phyloP scores from a whole-genome alignment of 2,113 vertebrate species.

The Sclerurus mexicanus region DNA sequence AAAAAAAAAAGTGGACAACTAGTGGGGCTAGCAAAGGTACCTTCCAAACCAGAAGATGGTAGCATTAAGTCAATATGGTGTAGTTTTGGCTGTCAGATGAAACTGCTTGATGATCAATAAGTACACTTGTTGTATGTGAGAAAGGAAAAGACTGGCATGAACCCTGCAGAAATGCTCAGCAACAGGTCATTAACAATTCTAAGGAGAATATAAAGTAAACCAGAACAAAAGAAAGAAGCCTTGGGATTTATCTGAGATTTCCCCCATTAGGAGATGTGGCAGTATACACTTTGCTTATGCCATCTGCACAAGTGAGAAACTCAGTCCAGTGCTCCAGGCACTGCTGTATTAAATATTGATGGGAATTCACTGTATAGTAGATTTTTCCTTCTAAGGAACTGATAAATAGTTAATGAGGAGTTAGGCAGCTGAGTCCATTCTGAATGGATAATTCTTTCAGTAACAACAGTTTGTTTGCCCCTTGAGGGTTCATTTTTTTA shows the following conservation, averaged over 20 bases:
- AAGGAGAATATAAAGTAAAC: constrained; percentile 47
- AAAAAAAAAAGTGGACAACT: background rate
- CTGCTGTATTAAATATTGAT: constrained; percentile 78
- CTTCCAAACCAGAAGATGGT: constrained; percentile 39
- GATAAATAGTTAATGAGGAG: constrained; percentile 80
- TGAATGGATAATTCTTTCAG: constrained; percentile 73
- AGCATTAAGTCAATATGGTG: constrained; percentile 15
- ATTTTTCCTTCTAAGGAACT: constrained; percentile 75
- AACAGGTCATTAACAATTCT: constrained; percentile 60
- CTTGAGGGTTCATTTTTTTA: constrained; percentile 50
- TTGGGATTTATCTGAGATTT: constrained; percentile 62
- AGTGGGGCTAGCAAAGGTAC: background rate
- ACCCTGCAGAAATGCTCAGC: constrained; percentile 34
- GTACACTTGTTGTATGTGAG: background rate
- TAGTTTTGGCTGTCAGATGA: background rate
- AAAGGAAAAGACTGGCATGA: constrained; percentile 48
- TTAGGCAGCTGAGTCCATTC: constrained; percentile 61
- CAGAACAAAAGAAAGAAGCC: constrained; percentile 50
- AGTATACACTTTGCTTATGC: constrained; percentile 55
- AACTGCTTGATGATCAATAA: constrained; percentile 46
- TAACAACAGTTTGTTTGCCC: constrained; percentile 67
- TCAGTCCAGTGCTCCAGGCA: constrained; percentile 66
- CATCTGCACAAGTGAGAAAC: constrained; percentile 67
- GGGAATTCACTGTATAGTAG: constrained; percentile 69
- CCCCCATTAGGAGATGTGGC: constrained; percentile 23